Base-by-base conservation (phyloP, 2,113 vertebrate genomes). In the Struthio camelus region DNA sequence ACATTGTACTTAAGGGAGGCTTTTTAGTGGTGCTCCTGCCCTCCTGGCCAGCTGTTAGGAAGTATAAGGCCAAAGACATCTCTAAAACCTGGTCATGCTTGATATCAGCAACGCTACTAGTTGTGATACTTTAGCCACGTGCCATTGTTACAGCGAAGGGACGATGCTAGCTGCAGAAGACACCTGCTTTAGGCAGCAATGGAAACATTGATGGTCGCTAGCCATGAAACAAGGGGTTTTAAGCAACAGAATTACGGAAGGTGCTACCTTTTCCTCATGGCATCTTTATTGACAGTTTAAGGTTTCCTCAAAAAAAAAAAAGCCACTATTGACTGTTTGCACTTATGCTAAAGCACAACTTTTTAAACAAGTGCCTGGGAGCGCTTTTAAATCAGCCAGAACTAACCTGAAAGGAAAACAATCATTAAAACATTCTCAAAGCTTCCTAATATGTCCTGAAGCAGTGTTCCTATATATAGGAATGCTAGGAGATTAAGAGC, bases 401-500 rank as follows among this genome's bases (percentile, higher is more conserved):
- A 81, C 77, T 81, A 76, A 85, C 34, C 46, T 58, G 59, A 91
- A 91, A 77, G 42, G 53, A 87, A 75, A 93, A 65, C 66, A 66
- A 92, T 89, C 93, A 94, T 85, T 87, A 89, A 91, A 94, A 86
- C 48, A 69, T 89, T 87, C 79, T 85, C 67, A 76, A 27, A 91
- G 66, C 40, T 77, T 94, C 90, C 71, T 93, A 94, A 59, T 89
- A 87, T 59, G 34, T 59, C 89, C 94, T 94, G 62, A 96, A 96
- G 94, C 82, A 85, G 66, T 1, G 0, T 80, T 83, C 53, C 64
- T 87, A 79, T 76, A 70, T 94, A 78, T 70, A 93, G 56, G 59
- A 96, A 87, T 92, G 58, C 78, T 73, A 94, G 75, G 42, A 93
- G 90, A 95, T 94, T 96, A 95, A 94, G 80, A 93, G 76, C 69